These are phyloP conservation scores for Drosophila bifasciata DNA, from an alignment of 1,140 invertebrate species.

Conservation along the genomic window DNA sequence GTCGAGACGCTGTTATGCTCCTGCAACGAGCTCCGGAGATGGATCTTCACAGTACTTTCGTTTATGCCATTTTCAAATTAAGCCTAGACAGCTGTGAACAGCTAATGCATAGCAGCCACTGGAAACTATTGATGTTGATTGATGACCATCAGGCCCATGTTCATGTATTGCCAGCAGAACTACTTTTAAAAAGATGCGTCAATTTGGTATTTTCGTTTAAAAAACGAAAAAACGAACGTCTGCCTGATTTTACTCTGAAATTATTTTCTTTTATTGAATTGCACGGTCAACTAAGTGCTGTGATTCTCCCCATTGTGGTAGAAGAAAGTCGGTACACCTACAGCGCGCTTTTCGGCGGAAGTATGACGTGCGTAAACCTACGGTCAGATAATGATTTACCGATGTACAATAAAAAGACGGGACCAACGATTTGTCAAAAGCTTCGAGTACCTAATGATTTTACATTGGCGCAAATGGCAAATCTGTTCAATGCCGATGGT, in stretches of 20 bases:
- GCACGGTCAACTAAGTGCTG: conserved; percentile 39
- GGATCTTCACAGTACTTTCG: conserved; percentile 1
- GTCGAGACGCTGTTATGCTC: conserved; percentile 13
- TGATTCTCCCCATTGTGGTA: conserved; percentile 44
- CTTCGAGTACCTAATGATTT: conserved; percentile 12
- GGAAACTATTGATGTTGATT: conserved; percentile 50
- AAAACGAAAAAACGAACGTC: conserved; percentile 18
- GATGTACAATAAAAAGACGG: not conserved
- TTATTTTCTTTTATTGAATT: conserved; percentile 53
- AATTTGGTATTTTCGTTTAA: conserved; percentile 40
- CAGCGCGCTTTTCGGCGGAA: conserved; percentile 37
- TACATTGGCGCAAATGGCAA: conserved; percentile 14
- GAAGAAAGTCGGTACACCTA: conserved; percentile 32
- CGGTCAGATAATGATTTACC: not conserved
- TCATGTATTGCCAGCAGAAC: conserved; percentile 41
- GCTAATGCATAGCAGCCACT: conserved; percentile 32
- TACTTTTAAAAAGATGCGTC: conserved; percentile 47
- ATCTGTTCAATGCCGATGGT: conserved; percentile 27
- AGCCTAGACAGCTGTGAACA: conserved; percentile 8
- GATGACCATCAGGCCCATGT: conserved; percentile 26
- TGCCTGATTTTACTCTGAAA: conserved; percentile 48
- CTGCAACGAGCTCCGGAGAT: conserved; percentile 13
- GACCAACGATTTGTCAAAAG: conserved; percentile 20
- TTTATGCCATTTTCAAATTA: conserved; percentile 49
- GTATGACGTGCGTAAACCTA: conserved; percentile 1